Evolutionary conservation across 2,113 vertebrate genomes (phyloP).

Genomic region (Macquaria ambigua): DNA sequence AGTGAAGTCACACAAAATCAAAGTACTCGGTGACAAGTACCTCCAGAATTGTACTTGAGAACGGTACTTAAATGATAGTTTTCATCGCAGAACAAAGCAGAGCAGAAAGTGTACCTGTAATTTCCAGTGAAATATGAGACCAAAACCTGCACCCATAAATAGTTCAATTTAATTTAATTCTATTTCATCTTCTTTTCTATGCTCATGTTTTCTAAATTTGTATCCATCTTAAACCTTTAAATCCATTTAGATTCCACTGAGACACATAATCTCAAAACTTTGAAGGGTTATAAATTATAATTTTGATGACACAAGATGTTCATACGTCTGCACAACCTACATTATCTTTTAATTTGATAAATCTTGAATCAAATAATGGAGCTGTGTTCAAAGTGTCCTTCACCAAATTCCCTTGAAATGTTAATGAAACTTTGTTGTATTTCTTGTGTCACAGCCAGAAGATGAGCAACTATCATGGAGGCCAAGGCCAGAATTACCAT

Average conservation of each 20-base stretch:
- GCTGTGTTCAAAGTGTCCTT: not conserved
- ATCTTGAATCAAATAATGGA: not conserved
- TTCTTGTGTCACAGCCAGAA: constrained; percentile 81
- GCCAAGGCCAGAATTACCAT: constrained; percentile 84
- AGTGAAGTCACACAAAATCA: too few relatives aligned
- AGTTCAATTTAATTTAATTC: too few relatives aligned
- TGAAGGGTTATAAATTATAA: too few relatives aligned
- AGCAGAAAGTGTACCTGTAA: too few relatives aligned
- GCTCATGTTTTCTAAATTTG: not conserved
- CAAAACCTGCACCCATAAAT: too few relatives aligned
- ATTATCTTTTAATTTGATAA: not conserved
- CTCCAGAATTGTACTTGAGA: too few relatives aligned
- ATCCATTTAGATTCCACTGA: not conserved
- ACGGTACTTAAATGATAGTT: too few relatives aligned
- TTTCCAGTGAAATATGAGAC: too few relatives aligned
- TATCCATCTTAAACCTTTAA: not conserved
- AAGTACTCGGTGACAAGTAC: too few relatives aligned
- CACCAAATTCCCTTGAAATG: not conserved
- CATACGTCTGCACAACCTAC: too few relatives aligned
- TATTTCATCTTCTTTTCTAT: not conserved
- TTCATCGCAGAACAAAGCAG: too few relatives aligned
- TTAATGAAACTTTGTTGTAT: not conserved
- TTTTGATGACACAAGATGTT: not conserved
- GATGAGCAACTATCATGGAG: constrained; percentile 85
- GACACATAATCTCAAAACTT: not conserved